phyloP scores from a whole-genome alignment of 2,888 invertebrate genomes.

The Leptopilina drosophilae region DNA sequence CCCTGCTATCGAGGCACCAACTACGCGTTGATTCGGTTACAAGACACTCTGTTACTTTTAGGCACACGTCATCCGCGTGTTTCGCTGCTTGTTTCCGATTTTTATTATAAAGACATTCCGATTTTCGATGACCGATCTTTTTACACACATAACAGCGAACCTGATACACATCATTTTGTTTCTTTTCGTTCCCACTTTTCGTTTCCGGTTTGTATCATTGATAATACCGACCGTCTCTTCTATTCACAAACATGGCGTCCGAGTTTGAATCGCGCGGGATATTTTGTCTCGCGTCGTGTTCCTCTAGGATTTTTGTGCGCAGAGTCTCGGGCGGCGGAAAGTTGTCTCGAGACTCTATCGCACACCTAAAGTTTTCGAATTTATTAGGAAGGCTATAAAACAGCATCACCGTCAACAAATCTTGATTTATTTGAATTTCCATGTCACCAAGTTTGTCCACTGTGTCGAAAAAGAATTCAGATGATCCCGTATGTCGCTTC shows the following conservation, averaged over 20 bases:
- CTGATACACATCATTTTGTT: background rate
- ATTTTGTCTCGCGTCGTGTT: background rate
- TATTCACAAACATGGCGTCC: slow-evolving; percentile 22
- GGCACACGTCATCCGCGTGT: slow-evolving; percentile 11
- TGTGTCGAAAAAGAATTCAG: too few relatives aligned
- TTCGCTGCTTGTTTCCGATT: slow-evolving; percentile 5
- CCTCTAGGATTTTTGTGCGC: background rate
- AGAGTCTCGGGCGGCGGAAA: slow-evolving; percentile 53
- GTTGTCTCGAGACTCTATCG: slow-evolving; percentile 58
- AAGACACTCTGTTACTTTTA: background rate
- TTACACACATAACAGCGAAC: background rate
- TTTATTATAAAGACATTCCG: background rate
- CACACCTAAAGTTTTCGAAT: slow-evolving; percentile 56
- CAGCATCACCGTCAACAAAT: too few relatives aligned
- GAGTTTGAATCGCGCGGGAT: background rate
- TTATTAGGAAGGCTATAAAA: slow-evolving; percentile 44
- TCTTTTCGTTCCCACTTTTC: background rate
- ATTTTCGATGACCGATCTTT: background rate
- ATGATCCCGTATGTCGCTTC: too few relatives aligned
- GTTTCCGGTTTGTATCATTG: background rate
- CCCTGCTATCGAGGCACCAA: background rate
- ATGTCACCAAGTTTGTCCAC: too few relatives aligned
- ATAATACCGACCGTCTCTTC: background rate
- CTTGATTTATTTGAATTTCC: too few relatives aligned
- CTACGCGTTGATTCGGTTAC: background rate